Evolutionary conservation across 2,113 vertebrate species (phyloP), one percentile per base, ranked within the genome.

Genomic region (Myotis lucifugus): DNA sequence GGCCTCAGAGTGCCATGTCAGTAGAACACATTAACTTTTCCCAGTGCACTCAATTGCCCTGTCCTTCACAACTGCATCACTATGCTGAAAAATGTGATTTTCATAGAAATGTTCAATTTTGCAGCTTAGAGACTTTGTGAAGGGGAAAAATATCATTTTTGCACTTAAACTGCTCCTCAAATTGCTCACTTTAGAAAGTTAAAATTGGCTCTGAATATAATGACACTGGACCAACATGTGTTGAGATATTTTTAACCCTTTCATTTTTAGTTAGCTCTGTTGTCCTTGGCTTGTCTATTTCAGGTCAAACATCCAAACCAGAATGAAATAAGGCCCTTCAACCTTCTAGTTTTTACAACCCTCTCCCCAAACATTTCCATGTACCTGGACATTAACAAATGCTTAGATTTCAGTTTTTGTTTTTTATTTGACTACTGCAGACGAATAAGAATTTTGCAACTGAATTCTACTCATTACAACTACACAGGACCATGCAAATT

Each of bases 71-170:
- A 84, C 64, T 52, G 32, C 86, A 94, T 87, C 84, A 88, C 92
- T 95, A 83, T 92, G 81, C 96, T 94, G 77, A 95, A 92, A 97
- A 97, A 97, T 95, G 95, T 88, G 90, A 96, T 97, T 97, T 95
- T 95, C 96, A 95, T 86, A 96, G 73, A 97, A 97, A 88, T 86
- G 92, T 91, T 94, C 88, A 95, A 94, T 91, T 97, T 95, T 95
- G 27, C 69, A 92, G 90, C 92, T 95, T 95, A 88, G 72, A 97
- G 61, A 93, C 50, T 90, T 94, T 94, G 61, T 88, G 77, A 92
- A 97, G 73, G 48, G 8, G 52, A 37, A 88, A 95, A 91, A 61
- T 83, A 92, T 83, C 48, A 83, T 78, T 96, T 95, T 85, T 72
- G 89, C 82, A 88, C 77, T 88, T 96, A 90, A 88, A 95, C 32